phyloP scores from a whole-genome alignment of 2,888 invertebrate genomes.

The Catocala sponsa region DNA sequence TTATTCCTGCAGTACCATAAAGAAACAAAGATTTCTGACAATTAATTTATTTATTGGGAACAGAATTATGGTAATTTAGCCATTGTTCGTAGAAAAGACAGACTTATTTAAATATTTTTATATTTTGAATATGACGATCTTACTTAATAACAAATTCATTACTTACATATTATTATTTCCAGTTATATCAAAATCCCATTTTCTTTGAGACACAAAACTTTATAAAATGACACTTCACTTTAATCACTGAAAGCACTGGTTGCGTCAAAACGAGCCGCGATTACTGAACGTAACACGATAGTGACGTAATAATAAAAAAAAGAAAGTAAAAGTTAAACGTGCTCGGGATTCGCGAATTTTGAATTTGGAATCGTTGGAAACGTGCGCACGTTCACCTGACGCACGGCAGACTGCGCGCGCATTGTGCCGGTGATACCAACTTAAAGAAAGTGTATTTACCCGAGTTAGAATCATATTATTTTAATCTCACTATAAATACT shows the following conservation, averaged over 20 bases:
- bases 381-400: constrained; percentile 75
- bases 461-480: neutral
- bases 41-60: no score
- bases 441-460: constrained; percentile 16
- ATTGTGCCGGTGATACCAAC: constrained; percentile 49
- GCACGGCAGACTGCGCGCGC: constrained; percentile 68
- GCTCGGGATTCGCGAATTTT: constrained; percentile 54
- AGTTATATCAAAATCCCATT: constrained; percentile 45
- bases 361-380: constrained; percentile 50
- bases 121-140: no score
- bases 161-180: constrained; percentile 39
- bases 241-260: constrained; percentile 41
- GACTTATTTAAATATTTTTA: no score
- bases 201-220: constrained; percentile 35
- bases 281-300: constrained; percentile 53
- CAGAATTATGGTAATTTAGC: no score
- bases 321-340: constrained; percentile 68
- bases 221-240: constrained; percentile 41
- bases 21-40: no score
- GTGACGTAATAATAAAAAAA: constrained; percentile 60
- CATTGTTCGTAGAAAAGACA: no score
- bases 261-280: constrained; percentile 49
- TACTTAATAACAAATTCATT: neutral
- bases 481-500: constrained; percentile 18
- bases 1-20: no score